Evolutionary conservation across 2,888 invertebrate species (phyloP).

Genomic region (Dynastes hyllus): DNA sequence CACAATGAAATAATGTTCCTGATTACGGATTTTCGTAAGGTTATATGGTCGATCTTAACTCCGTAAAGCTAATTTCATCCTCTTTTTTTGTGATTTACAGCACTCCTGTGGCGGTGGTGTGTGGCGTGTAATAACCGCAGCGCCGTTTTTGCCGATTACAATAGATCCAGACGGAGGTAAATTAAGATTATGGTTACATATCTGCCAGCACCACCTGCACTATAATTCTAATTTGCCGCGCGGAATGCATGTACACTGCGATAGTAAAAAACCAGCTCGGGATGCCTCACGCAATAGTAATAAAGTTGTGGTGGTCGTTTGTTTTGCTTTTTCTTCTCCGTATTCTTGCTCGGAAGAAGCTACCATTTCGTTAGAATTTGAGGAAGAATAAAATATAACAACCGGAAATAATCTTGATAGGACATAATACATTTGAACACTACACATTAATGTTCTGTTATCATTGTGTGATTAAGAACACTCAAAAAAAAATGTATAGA

Average conservation of each 20-base stretch:
- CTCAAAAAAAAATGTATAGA: too few relatives aligned
- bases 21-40: too few relatives aligned
- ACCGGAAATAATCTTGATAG: too few relatives aligned
- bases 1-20: too few relatives aligned
- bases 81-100: neutral
- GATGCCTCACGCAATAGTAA: neutral
- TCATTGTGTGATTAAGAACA: too few relatives aligned
- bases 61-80: neutral
- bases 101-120: neutral
- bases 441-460: too few relatives aligned
- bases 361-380: too few relatives aligned
- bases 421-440: too few relatives aligned
- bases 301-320: neutral
- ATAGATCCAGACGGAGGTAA: neutral
- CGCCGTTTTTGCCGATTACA: slow-evolving; percentile 6
- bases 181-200: slow-evolving; percentile 7
- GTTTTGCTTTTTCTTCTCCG: neutral
- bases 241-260: neutral
- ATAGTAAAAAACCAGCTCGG: neutral
- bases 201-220: slow-evolving; percentile 11
- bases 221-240: slow-evolving; percentile 12
- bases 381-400: too few relatives aligned
- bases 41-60: too few relatives aligned
- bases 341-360: too few relatives aligned
- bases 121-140: neutral